Conservation (phyloP, 2,797 vertebrate genomes). For the Chiloscyllium punctatum region DNA sequence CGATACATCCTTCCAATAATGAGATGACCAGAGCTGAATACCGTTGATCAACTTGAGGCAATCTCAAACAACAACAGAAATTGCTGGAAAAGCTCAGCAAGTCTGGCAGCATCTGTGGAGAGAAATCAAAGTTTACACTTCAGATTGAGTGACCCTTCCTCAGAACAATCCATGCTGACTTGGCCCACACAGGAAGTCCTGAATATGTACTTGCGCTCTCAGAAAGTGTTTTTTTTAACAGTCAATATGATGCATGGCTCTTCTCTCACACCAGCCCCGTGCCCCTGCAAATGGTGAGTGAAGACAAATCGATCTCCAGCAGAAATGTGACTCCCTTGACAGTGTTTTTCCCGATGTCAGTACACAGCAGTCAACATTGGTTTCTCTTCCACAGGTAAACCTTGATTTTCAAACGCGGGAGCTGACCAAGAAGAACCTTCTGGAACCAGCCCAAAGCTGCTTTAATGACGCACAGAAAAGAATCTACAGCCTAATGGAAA, state of each 20-base stretch:
- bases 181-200: not conserved
- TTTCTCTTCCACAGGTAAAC: conserved; percentile 68
- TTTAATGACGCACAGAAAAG: conserved; percentile 85
- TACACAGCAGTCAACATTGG: not conserved
- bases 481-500: conserved; percentile 93
- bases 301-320: not conserved
- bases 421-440: conserved; percentile 76
- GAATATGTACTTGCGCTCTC: not conserved
- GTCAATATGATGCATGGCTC: not conserved
- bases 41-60: not conserved
- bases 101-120: too few relatives aligned
- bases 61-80: too few relatives aligned
- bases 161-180: too few relatives aligned
- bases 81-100: too few relatives aligned
- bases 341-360: not conserved
- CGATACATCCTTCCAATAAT: not conserved
- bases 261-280: not conserved
- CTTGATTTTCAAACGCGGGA: conserved; percentile 90
- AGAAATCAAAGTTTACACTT: too few relatives aligned
- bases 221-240: not conserved
- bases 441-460: conserved; percentile 77
- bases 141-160: too few relatives aligned
- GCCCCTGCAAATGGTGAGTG: too few relatives aligned
- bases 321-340: not conserved
- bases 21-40: not conserved